These are phyloP conservation scores for Mionectes macconnelli DNA, from an alignment of 2,113 vertebrate species.

Conservation along the genomic window DNA sequence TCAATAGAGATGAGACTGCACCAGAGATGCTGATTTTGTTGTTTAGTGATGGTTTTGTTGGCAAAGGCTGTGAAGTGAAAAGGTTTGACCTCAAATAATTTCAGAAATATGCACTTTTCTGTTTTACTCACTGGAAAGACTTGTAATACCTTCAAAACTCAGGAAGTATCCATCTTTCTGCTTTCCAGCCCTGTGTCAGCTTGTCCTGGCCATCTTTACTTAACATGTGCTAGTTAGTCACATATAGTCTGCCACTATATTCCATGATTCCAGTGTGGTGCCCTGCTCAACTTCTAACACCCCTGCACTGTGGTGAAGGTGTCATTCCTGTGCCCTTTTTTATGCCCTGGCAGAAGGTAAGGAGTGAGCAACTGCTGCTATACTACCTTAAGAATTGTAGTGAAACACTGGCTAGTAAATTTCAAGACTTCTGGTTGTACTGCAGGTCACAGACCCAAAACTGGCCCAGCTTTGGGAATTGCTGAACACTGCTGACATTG, in stretches of 20 bases:
- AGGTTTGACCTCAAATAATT: neutral
- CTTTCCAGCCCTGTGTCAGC: neutral
- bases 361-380: neutral
- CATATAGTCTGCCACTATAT: neutral
- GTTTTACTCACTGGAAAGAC: neutral
- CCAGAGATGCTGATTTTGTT: neutral
- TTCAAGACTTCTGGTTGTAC: neutral
- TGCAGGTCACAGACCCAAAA: neutral
- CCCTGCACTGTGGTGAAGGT: neutral
- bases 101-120: neutral
- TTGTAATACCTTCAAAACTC: neutral
- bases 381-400: neutral
- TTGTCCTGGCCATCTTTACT: neutral
- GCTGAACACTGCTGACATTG: neutral
- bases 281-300: neutral
- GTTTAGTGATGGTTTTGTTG: neutral
- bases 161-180: neutral
- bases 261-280: neutral
- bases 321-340: neutral
- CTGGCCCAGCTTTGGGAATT: neutral
- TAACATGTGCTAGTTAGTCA: neutral
- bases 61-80: neutral
- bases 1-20: neutral
- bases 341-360: neutral
- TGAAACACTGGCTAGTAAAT: neutral